phyloP scores from a whole-genome alignment of 2,797 vertebrate species.

The Tragelaphus oryx region DNA sequence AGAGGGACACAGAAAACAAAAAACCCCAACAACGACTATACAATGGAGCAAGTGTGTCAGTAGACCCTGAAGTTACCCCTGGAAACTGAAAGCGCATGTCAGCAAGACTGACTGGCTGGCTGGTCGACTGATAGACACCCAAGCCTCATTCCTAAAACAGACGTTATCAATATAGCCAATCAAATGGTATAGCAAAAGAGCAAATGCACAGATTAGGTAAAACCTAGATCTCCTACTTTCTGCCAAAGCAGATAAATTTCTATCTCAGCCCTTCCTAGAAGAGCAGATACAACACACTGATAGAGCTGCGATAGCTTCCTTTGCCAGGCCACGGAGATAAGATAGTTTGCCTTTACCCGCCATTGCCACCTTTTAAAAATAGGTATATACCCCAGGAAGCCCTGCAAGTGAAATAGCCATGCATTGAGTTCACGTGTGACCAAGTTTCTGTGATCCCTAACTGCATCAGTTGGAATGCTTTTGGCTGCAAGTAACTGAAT shows the following conservation, averaged over 20 bases:
- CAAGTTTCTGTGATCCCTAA: background rate
- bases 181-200: slow-evolving; percentile 43
- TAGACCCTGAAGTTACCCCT: background rate
- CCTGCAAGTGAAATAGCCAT: background rate
- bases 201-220: slow-evolving; percentile 41
- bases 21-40: background rate
- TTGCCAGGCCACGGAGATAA: background rate
- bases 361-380: background rate
- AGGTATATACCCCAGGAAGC: background rate
- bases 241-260: slow-evolving; percentile 55
- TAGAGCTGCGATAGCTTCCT: background rate
- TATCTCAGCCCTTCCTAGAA: slow-evolving; percentile 18
- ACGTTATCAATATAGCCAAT: slow-evolving; percentile 57
- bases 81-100: background rate
- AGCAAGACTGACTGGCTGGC: background rate
- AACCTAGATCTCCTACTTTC: slow-evolving; percentile 29
- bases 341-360: background rate
- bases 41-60: background rate
- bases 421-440: background rate
- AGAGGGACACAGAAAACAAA: background rate
- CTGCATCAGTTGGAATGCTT: background rate
- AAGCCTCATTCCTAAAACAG: slow-evolving; percentile 47
- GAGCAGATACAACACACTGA: background rate
- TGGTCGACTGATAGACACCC: slow-evolving; percentile 37
- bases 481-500: background rate